These are phyloP conservation scores for Urechis unicinctus DNA, from an alignment of 2,888 invertebrate species.

Conservation along the genomic window DNA sequence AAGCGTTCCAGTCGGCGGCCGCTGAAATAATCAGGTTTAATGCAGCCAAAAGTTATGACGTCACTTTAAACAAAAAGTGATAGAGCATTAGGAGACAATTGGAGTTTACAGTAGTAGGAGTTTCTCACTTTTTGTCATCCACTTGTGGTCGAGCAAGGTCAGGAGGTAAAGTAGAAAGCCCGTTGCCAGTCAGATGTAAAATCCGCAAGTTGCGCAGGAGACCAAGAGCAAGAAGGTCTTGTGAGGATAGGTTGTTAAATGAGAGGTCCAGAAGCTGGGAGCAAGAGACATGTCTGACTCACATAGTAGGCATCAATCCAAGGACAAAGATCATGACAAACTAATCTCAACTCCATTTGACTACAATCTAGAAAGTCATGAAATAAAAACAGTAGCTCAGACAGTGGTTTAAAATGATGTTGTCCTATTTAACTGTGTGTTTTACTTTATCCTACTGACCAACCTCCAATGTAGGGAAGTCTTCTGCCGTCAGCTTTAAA, in stretches of 20 bases:
- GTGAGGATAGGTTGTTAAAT: slow-evolving; percentile 45
- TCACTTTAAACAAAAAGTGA: too few relatives aligned
- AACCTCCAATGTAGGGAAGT: slow-evolving; percentile 43
- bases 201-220: slow-evolving; percentile 35
- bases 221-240: slow-evolving; percentile 42
- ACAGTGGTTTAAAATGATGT: too few relatives aligned
- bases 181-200: slow-evolving; percentile 45
- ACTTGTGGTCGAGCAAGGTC: slow-evolving; percentile 37
- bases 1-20: slow-evolving; percentile 25
- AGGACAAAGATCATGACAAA: too few relatives aligned
- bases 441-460: too few relatives aligned
- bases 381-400: not conserved
- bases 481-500: slow-evolving; percentile 31
- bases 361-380: not conserved
- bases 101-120: not conserved
- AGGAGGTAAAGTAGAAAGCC: slow-evolving; percentile 33
- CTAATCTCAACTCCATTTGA: too few relatives aligned
- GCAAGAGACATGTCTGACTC: not conserved
- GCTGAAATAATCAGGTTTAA: too few relatives aligned
- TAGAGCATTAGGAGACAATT: too few relatives aligned
- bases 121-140: not conserved
- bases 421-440: too few relatives aligned
- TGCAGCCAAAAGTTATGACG: too few relatives aligned
- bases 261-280: slow-evolving; percentile 46
- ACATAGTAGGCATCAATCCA: too few relatives aligned